Evolutionary conservation across 2,113 vertebrate genomes (phyloP).

Genomic region (Sciurus niger): DNA sequence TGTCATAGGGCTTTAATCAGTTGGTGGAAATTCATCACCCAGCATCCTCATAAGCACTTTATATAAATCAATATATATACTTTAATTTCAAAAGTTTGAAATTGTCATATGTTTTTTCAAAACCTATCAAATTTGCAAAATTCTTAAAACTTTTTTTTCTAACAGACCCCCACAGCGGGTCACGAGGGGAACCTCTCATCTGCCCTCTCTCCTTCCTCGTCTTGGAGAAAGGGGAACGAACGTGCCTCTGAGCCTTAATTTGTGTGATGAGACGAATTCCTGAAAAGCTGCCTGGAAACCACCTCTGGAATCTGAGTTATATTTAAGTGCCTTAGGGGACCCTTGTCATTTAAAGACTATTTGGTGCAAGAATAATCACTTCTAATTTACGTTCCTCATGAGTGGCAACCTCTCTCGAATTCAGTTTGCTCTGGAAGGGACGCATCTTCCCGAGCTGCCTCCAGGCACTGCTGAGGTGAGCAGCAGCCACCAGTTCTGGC

Average conservation of each 20-base stretch:
- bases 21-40: background rate
- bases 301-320: background rate
- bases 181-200: background rate
- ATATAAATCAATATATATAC: background rate
- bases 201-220: background rate
- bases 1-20: background rate
- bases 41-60: too few species aligned
- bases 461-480: background rate
- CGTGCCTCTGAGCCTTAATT: background rate
- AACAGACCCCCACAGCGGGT: background rate
- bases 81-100: background rate
- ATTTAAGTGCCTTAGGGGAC: background rate
- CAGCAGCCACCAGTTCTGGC: background rate
- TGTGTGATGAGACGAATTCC: background rate
- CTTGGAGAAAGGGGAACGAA: background rate
- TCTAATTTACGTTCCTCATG: background rate
- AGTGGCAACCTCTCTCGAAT: background rate
- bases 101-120: background rate
- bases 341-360: background rate
- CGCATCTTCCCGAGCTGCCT: accelerated
- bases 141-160: background rate
- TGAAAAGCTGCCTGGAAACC: slow-evolving; percentile 21
- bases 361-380: background rate
- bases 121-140: slow-evolving; percentile 39
- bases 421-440: background rate